These are phyloP conservation scores for Drosophila tanythrix DNA, from an alignment of 2,888 invertebrate genomes.

Conservation along the genomic window DNA sequence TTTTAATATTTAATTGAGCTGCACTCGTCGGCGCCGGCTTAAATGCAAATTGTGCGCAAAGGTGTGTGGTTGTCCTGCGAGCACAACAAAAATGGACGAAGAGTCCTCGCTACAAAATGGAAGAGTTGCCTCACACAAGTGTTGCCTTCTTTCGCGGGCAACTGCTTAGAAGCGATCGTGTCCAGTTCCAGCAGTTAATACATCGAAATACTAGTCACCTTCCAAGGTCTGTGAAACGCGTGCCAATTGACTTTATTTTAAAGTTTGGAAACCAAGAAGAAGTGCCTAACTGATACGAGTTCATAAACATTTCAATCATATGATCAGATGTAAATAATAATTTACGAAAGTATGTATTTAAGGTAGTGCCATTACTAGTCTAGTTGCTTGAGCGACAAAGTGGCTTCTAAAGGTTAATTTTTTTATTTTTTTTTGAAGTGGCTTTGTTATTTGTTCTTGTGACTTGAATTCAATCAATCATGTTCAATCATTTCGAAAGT, in stretches of 20 bases:
- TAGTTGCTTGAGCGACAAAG: neutral
- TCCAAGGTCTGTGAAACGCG: neutral
- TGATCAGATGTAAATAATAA: neutral
- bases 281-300: neutral
- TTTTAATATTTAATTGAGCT: slow-evolving; percentile 80
- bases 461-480: neutral
- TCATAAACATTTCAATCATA: neutral
- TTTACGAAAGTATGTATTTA: neutral
- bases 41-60: slow-evolving; percentile 81
- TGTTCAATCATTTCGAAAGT: neutral
- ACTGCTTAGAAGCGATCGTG: neutral
- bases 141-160: slow-evolving; percentile 48
- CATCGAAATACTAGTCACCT: neutral
- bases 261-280: neutral
- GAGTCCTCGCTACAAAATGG: neutral
- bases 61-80: slow-evolving; percentile 71
- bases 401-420: neutral
- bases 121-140: neutral
- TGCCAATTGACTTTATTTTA: neutral
- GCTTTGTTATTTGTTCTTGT: neutral
- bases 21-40: slow-evolving; percentile 64
- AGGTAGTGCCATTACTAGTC: neutral
- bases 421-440: neutral
- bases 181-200: neutral
- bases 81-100: neutral